Base-by-base conservation (phyloP, 1,140 invertebrate species). In the Drosophila persimilis region DNA sequence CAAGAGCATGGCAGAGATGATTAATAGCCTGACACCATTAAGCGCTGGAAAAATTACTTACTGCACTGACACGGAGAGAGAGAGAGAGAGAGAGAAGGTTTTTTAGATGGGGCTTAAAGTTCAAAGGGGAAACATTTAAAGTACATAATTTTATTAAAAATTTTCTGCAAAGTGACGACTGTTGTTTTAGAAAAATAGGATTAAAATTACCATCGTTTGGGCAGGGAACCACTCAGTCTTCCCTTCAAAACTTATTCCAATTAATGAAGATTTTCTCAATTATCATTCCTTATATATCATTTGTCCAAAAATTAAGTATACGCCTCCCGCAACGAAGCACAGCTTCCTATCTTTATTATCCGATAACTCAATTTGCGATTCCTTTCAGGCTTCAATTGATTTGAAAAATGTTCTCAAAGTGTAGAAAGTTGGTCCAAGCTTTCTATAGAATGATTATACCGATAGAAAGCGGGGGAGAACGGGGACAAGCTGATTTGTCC, bases 351-450 rank as follows among this genome's bases (percentile, higher is more conserved):
- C 9, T 39, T 13, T 39, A 11, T 39, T 39, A 39, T 13, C 5
- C 6, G 11, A 35, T 35, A 31, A 24, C 51, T 44, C 9, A 69
- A 48, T 67, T 69, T 35, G 11, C 11, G 2, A 15, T 48, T 29
- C 7, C 31, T 45, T 48, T 39, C 20, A 56, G 48, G 43, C 65
- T 69, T 56, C 75, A 86, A 81, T 81, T 88, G 83, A 78, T 78
- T 72, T 74, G 70, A 73, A 77, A 84, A 84, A 71, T 83, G 75
- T 64, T 61, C 44, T 47, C 9, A 26, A 31, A 20, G 51, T 50
- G 11, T 13, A 39, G 48, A 77, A 73, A 78, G 58, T 62, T 46
- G 44, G 45, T 31, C 54, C 62, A 59, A 58, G 57, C 43, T 65
- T 26, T 35, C 43, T 67, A 73, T 51, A 41, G 26, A 6, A 56